These are phyloP conservation scores for Kryptolebias marmoratus DNA, from an alignment of 2,113 vertebrate genomes.

Conservation along the genomic window DNA sequence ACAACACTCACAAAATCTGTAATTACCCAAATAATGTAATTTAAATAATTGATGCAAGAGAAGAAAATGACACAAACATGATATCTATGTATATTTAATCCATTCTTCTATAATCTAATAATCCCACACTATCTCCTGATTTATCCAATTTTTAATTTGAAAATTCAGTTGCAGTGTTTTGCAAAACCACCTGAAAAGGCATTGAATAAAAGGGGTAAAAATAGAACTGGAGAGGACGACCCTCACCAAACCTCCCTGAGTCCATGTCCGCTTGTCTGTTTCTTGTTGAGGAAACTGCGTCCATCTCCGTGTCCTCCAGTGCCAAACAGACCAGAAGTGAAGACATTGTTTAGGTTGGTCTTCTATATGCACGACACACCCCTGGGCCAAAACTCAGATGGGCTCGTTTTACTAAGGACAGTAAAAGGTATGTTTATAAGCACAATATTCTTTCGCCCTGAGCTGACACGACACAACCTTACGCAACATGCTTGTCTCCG, in stretches of 20 bases:
- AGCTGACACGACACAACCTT: slow-evolving; percentile 39
- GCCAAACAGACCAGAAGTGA: slow-evolving; percentile 33
- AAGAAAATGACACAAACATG: too few relatives aligned
- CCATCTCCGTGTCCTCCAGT: slow-evolving; percentile 20
- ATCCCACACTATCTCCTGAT: slow-evolving; percentile 55
- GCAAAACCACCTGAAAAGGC: slow-evolving; percentile 16
- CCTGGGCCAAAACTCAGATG: slow-evolving; percentile 30
- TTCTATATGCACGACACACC: slow-evolving; percentile 28
- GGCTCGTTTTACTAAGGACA: slow-evolving; percentile 30
- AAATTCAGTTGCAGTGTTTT: slow-evolving; percentile 26
- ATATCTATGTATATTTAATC: too few relatives aligned
- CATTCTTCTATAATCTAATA: too few relatives aligned
- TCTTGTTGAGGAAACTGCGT: slow-evolving; percentile 20
- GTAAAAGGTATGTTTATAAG: slow-evolving; percentile 40
- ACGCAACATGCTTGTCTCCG: slow-evolving; percentile 43
- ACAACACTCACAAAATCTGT: too few relatives aligned
- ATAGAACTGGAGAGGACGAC: background rate
- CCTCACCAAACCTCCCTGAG: background rate
- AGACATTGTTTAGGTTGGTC: slow-evolving; percentile 22
- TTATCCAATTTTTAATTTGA: slow-evolving; percentile 22
- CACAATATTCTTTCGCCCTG: slow-evolving; percentile 34
- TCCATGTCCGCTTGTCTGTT: background rate
- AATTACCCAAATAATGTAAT: too few relatives aligned
- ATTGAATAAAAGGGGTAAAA: slow-evolving; percentile 13
- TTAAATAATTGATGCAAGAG: too few relatives aligned